Base-by-base conservation (phyloP, 2,113 vertebrate genomes). In the Thamnaconus septentrionalis region DNA sequence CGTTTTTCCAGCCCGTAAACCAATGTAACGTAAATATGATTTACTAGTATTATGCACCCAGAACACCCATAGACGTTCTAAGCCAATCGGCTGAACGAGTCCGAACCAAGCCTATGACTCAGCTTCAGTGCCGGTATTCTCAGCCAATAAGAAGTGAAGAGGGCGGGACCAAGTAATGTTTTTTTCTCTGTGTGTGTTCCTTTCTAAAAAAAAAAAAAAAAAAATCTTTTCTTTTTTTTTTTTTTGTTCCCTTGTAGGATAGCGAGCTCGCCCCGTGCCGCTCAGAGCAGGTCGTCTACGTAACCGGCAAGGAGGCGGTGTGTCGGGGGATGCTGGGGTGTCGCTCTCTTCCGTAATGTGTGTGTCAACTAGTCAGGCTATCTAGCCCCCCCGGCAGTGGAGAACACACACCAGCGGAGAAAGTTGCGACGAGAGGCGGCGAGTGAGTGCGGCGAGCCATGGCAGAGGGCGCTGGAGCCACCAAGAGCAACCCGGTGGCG, bases 401-500 rank as follows among this genome's bases (percentile, higher is more conserved):
- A 10, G 48, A 9, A 4, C 4, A 40, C 12, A 8, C 5, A 41
- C 8, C 8, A 3, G 9, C 0, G 40, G 62, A 3, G 12, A 8
- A 62, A 65, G 61, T 56, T 44, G 6, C 11, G 7, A 18, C 4
- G 9, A 5, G 3, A 42, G 1, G 4, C 10, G 5, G 11, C 4
- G 6, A 7, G 52, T 18, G 18, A 12, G 48, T 5, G 43, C n/a
- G 6, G 52, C 7, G 50, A 4, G 71, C 55, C 7, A 93, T 93
- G 91, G 90, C 90, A 12, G 71, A 78, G 7, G 61, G 79, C 45
- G 50, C 48, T 0, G 84, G 73, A 73, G 61, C 86, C 52, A 64
- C 31, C 5, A 92, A 85, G 57, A 85, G 57, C 0, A 93, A 93
- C 80, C 92, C 92, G 3, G 61, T 70, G 1, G 89, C 82, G 0